phyloP scores from a whole-genome alignment of 2,113 vertebrate species.

The Pygathrix nemaeus region DNA sequence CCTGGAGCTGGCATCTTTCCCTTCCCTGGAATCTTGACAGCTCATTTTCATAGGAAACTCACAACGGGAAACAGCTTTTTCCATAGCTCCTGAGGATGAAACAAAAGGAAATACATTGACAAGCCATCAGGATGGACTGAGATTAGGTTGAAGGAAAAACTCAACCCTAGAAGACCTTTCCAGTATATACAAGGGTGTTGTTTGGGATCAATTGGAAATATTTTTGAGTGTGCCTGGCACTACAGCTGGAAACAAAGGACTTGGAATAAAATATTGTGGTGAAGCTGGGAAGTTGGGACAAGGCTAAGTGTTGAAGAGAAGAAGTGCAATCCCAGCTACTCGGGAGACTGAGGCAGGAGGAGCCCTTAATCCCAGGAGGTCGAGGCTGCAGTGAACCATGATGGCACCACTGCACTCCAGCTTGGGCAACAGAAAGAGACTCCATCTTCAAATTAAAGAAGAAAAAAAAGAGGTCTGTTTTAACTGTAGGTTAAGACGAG shows the following conservation, averaged over 20 bases:
- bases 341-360: too few species aligned
- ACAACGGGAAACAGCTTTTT: not conserved
- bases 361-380: too few species aligned
- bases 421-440: too few species aligned
- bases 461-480: not conserved
- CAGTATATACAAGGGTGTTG: not conserved
- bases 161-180: not conserved
- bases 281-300: not conserved
- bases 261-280: not conserved
- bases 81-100: not conserved
- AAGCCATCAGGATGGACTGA: not conserved
- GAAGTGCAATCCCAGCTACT: not conserved
- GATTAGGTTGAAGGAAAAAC: slow-evolving; percentile 21
- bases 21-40: slow-evolving; percentile 8
- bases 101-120: not conserved
- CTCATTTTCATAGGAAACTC: not conserved
- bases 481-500: not conserved
- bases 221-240: not conserved
- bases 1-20: not conserved
- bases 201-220: not conserved
- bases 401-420: too few species aligned
- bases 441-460: too few species aligned
- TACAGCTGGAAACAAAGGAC: not conserved
- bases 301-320: not conserved
- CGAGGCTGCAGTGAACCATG: too few species aligned